A percentile compares a stretch with the other conserved stretches of the same genome.
These are phyloP conservation scores for Limanda limanda DNA, from an alignment of 2,113 vertebrate genomes.

Conservation along the genomic window DNA sequence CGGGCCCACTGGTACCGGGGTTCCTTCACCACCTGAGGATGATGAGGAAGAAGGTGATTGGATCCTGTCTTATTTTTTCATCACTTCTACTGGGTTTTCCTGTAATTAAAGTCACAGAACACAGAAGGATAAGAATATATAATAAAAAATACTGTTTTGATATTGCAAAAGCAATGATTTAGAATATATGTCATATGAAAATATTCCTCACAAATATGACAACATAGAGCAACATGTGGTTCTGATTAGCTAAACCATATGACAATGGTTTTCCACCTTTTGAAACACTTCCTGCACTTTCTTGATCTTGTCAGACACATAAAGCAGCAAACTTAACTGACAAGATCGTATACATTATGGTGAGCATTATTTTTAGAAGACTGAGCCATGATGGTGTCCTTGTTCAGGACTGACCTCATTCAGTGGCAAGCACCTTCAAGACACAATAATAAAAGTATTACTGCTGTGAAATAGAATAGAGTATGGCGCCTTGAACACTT, in stretches of 20 bases:
- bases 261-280: neutral
- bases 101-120: neutral
- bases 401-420: too few species aligned
- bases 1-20: conserved; percentile 85
- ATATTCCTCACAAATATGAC: neutral
- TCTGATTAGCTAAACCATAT: neutral
- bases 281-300: neutral
- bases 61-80: neutral
- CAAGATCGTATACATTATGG: neutral
- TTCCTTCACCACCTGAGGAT: conserved; percentile 95
- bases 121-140: neutral
- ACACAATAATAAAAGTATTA: too few species aligned
- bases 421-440: too few species aligned
- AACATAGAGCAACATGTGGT: neutral
- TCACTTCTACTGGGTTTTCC: neutral
- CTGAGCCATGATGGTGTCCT: neutral
- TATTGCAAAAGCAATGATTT: neutral
- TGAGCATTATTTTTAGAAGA: neutral
- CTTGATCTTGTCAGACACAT: neutral
- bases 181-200: neutral
- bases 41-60: conserved; percentile 96
- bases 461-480: neutral
- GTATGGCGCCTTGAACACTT: too few species aligned
- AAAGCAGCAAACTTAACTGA: neutral
- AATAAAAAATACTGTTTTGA: neutral